Evolutionary conservation across 2,113 vertebrate species (phyloP).

Genomic region (Cyprinodon variegatus): DNA sequence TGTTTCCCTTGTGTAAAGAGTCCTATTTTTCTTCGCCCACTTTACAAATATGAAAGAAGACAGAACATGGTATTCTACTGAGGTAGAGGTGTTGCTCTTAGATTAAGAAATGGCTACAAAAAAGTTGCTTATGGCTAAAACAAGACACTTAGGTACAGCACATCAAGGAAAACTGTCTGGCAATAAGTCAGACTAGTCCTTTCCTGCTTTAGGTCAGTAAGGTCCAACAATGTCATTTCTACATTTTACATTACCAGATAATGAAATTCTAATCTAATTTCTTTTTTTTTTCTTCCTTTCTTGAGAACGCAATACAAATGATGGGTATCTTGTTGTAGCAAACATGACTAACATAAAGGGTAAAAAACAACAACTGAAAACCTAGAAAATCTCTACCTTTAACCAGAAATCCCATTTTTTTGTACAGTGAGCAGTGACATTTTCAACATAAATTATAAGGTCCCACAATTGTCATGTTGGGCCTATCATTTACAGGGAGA

Average conservation of each 20-base stretch:
- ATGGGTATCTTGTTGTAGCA: conserved; percentile 65
- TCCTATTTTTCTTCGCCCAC: neutral
- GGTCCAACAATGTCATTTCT: no score
- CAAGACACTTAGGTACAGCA: neutral
- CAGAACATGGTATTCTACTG: neutral
- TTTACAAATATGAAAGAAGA: neutral
- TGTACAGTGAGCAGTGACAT: conserved; percentile 54
- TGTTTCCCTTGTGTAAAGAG: neutral
- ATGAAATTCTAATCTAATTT: neutral
- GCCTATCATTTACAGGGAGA: conserved; percentile 65
- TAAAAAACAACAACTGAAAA: conserved; percentile 53
- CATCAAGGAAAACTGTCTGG: no score
- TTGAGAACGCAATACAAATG: neutral
- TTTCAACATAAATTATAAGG: conserved; percentile 75
- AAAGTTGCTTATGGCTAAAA: neutral
- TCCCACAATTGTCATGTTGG: conserved; percentile 68
- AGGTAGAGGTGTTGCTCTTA: neutral
- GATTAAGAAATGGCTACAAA: neutral
- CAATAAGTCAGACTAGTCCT: no score
- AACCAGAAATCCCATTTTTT: conserved; percentile 48
- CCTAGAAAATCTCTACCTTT: conserved; percentile 41
- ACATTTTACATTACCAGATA: no score
- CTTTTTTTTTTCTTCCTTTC: neutral
- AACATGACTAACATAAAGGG: conserved; percentile 63
- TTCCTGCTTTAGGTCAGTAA: no score